Percentiles rank a stretch among this genome's conserved stretches.
phyloP scores from a whole-genome alignment of 2,113 vertebrate species.

The Gracilinanus agilis region DNA sequence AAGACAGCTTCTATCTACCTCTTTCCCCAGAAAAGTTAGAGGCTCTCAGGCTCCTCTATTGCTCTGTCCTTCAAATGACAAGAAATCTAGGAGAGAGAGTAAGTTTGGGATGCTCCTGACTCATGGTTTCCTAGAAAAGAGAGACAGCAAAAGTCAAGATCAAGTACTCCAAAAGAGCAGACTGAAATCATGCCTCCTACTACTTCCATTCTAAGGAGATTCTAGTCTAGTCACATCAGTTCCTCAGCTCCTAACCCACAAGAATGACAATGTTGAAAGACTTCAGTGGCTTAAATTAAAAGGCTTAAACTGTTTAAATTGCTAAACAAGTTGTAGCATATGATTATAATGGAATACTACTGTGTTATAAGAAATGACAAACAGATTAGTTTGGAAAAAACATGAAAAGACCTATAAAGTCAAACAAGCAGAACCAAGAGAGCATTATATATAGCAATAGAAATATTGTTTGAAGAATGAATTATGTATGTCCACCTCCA shows the following conservation, averaged over 20 bases:
- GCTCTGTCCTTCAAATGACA: not conserved
- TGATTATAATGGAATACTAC: too few relatives aligned
- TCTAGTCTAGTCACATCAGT: not conserved
- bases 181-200: not conserved
- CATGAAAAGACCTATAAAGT: too few relatives aligned
- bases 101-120: not conserved
- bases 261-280: not conserved
- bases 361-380: too few relatives aligned
- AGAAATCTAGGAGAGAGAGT: not conserved
- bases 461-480: too few relatives aligned
- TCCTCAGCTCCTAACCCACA: not conserved
- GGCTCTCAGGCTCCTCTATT: not conserved
- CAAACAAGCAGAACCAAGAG: too few relatives aligned
- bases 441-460: too few relatives aligned
- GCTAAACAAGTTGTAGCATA: too few relatives aligned
- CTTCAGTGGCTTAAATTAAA: too few relatives aligned
- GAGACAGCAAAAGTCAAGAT: not conserved
- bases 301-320: too few relatives aligned
- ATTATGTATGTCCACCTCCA: too few relatives aligned
- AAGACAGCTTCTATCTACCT: not conserved
- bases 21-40: not conserved
- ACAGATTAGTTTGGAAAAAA: too few relatives aligned
- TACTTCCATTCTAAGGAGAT: not conserved
- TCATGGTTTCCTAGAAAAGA: not conserved
- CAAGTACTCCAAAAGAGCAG: not conserved